Evolutionary conservation across 2,888 invertebrate species (phyloP).

Genomic region (Ligdia adustata): DNA sequence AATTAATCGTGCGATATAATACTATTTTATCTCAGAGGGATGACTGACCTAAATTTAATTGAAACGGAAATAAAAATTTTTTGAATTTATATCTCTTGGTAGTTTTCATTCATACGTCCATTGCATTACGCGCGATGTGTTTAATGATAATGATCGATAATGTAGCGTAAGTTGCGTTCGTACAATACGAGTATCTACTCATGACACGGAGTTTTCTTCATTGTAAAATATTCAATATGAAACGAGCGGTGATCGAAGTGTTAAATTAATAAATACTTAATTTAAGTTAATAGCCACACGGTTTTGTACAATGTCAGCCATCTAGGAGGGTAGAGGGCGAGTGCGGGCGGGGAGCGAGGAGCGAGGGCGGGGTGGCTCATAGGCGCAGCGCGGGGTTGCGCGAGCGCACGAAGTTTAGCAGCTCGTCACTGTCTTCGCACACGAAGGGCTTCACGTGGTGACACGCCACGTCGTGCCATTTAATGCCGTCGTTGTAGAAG

Average conservation of each 20-base stretch:
- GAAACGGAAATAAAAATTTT: conserved; percentile 31
- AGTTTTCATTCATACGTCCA: conserved; percentile 19
- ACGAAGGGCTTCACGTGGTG: conserved; percentile 94
- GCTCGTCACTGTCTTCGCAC: conserved; percentile 95
- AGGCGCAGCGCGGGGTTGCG: conserved; percentile 94
- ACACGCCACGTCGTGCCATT: conserved; percentile 95
- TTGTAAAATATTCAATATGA: too few relatives aligned
- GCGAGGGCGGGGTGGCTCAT: conserved; percentile 63
- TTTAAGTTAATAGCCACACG: conserved; percentile 63
- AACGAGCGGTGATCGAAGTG: conserved; percentile 25
- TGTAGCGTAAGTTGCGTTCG: conserved; percentile 4
- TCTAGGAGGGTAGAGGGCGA: conserved; percentile 59
- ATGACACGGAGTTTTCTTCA: too few relatives aligned
- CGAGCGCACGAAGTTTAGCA: conserved; percentile 94
- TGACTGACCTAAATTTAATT: conserved; percentile 49
- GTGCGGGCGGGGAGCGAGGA: conserved; percentile 5
- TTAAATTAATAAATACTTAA: conserved; percentile 75
- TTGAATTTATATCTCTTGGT: conserved; percentile 25
- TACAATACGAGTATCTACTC: too few relatives aligned
- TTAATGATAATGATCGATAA: too few relatives aligned
- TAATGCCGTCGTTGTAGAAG: conserved; percentile 94
- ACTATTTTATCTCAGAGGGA: conserved; percentile 42
- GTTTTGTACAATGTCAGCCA: conserved; percentile 80
- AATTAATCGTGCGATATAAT: conserved; percentile 48
- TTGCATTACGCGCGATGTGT: neutral